Evolutionary conservation across 1,140 invertebrate genomes (phyloP), one percentile per base, ranked within the genome.

Genomic region (Megalopta genalis): DNA sequence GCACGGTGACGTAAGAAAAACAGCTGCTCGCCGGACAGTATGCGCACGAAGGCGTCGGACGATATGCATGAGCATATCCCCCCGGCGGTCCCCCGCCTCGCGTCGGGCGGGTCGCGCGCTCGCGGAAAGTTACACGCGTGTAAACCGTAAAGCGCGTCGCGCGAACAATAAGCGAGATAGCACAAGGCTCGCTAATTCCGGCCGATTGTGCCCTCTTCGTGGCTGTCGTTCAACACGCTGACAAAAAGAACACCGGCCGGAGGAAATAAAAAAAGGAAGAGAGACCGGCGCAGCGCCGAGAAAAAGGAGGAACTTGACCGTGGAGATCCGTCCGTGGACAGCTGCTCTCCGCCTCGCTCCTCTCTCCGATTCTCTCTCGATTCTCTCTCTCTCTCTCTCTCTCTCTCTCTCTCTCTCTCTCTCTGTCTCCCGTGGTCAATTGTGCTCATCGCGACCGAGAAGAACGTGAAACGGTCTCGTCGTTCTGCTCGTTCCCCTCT

Each of bases 151-250:
- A 67, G 70, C 81, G 62, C 42, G 68, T 77, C 72, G 80, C 42
- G 64, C 84, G 81, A 81, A 88, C 87, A 88, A 89, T 86, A 66
- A 67, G 65, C 76, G 72, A 86, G 86, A 87, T 82, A 83, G 77
- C 82, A 88, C 86, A 87, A 88, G 86, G 78, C 86, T 78, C 83
- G 85, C 88, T 89, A 89, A 89, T 89, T 89, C 85, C 85, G 81
- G 64, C 77, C 86, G 83, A 89, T 89, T 89, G 88, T 89, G 73
- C 82, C 86, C 87, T 52, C 81, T 81, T 80, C 86, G 81, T 84
- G 77, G 73, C 81, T 87, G 85, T 87, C 85, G 84, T 86, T 87
- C 85, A 80, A 75, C 67, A 46, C 60, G 23, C n/a, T 57, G 70
- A 39, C 72, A n/a, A 57, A n/a, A 57, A 46, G 42, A 46, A 46